Conservation (phyloP, 2,113 vertebrate genomes). For the Coryphaenoides rupestris region DNA sequence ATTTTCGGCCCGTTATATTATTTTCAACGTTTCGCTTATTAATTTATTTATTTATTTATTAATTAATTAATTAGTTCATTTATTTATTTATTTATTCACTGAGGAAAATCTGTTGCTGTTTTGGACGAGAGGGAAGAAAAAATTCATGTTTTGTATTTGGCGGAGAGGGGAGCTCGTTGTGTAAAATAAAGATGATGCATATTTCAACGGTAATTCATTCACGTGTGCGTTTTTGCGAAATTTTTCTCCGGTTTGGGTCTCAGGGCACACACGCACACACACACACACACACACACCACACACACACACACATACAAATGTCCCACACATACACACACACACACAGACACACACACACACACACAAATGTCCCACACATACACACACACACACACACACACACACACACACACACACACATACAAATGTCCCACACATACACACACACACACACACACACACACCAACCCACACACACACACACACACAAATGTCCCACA, state of each 20-base stretch:
- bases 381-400: slow-evolving; percentile 7
- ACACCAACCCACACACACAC: neutral
- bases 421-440: too few relatives aligned
- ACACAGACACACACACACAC: slow-evolving; percentile 4
- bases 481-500: too few relatives aligned
- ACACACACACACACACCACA: slow-evolving; percentile 6
- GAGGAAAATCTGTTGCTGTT: too few relatives aligned
- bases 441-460: slow-evolving; percentile 6
- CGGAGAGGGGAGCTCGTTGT: too few relatives aligned
- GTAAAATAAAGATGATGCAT: too few relatives aligned
- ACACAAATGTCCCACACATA: too few relatives aligned
- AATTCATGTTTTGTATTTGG: too few relatives aligned
- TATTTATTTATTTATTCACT: too few relatives aligned
- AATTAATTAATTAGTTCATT: neutral
- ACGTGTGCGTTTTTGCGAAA: neutral
- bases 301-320: neutral
- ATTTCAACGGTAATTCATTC: too few relatives aligned
- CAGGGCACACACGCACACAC: slow-evolving; percentile 11
- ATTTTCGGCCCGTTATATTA: slow-evolving; percentile 26
- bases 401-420: neutral
- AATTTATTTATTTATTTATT: too few relatives aligned
- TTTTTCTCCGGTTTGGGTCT: too few relatives aligned
- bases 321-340: slow-evolving; percentile 3
- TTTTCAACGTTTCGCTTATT: slow-evolving; percentile 4
- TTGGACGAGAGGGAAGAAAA: too few relatives aligned